These are phyloP conservation scores for Sardinella longiceps DNA, from an alignment of 2,797 vertebrate genomes.

Conservation along the genomic window DNA sequence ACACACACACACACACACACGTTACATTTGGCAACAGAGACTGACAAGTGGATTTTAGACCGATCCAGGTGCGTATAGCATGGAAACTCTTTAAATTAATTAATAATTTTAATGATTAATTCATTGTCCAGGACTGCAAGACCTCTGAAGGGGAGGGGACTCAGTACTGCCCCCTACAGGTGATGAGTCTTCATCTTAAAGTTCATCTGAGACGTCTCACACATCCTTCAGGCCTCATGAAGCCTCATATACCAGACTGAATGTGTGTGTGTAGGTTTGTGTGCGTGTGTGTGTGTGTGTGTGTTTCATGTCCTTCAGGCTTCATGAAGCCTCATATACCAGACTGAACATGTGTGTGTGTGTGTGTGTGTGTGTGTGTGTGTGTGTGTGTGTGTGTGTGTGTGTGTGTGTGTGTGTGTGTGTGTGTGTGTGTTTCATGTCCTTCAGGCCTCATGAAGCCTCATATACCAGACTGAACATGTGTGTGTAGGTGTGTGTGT, in stretches of 20 bases:
- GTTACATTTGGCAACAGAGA: neutral
- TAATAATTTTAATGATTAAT: no score
- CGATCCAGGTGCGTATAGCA: neutral
- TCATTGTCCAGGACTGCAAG: no score
- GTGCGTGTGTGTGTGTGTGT: neutral
- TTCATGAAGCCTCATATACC: no score
- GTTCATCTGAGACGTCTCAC: neutral
- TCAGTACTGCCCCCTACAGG: no score
- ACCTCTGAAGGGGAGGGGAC: no score
- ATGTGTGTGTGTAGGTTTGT: neutral
- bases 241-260: no score
- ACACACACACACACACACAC: neutral
- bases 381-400: no score
- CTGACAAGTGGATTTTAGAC: neutral
- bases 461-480: neutral
- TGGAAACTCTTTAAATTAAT: neutral
- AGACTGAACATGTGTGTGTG: neutral
- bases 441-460: no score
- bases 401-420: neutral
- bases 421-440: neutral
- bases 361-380: constrained; percentile 2
- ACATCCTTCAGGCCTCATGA: no score
- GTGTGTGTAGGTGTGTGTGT: constrained; percentile 10
- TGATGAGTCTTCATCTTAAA: no score
- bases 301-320: no score